Evolutionary conservation across 2,113 vertebrate species (phyloP).

Genomic region (Paramormyrops kingsleyae): DNA sequence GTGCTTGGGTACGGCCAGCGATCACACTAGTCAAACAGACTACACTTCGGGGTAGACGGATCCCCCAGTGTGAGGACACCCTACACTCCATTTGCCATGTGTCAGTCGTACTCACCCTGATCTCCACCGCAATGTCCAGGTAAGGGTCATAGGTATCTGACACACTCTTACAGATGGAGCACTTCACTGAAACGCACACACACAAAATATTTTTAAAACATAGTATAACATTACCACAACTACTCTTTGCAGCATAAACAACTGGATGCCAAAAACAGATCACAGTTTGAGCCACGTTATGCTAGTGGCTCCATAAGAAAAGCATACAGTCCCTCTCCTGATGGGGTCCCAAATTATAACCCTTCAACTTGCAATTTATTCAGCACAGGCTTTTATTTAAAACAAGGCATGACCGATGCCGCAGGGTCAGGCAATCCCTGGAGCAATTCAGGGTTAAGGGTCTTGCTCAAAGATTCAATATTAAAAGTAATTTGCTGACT

Average conservation of each 20-base stretch:
- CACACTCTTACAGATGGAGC: slow-evolving; percentile 82
- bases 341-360: neutral
- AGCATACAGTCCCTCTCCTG: neutral
- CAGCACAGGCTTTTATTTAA: neutral
- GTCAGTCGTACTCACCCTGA: slow-evolving; percentile 64
- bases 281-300: neutral
- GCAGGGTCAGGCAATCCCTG: neutral
- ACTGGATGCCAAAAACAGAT: neutral
- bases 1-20: no score
- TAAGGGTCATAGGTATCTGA: slow-evolving; percentile 92
- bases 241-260: neutral
- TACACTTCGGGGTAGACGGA: neutral
- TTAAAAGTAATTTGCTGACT: neutral
- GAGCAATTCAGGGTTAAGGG: neutral
- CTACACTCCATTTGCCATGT: neutral
- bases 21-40: no score
- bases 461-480: neutral
- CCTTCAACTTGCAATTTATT: neutral
- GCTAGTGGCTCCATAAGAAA: neutral
- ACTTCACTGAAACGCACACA: slow-evolving; percentile 74
- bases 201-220: neutral
- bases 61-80: neutral
- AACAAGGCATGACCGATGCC: neutral
- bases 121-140: slow-evolving; percentile 87
- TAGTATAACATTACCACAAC: neutral